phyloP scores from a whole-genome alignment of 2,113 vertebrate species.

The Scophthalmus maximus region DNA sequence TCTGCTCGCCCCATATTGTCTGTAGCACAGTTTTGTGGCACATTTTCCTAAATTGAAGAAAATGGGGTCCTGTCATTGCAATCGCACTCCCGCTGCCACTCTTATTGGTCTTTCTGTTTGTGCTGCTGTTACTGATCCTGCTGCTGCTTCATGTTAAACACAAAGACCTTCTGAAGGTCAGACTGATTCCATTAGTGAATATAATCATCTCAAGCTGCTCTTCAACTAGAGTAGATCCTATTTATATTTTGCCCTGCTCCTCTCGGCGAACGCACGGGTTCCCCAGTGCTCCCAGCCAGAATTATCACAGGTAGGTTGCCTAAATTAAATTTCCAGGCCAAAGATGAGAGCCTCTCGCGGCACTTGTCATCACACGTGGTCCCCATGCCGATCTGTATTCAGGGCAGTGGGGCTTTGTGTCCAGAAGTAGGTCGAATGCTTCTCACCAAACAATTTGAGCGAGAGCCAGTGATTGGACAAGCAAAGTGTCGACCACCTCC shows the following conservation, averaged over 20 bases:
- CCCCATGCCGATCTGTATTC: constrained; percentile 78
- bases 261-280: constrained; percentile 2
- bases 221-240: constrained; percentile 12
- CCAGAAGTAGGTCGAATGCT: constrained; percentile 85
- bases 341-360: constrained; percentile 71
- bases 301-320: constrained; percentile 51
- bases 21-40: constrained; percentile 18
- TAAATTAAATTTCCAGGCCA: constrained; percentile 62
- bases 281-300: neutral
- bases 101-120: neutral
- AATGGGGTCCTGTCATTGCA: neutral
- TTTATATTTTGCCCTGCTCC: constrained; percentile 7
- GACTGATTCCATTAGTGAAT: constrained; percentile 48
- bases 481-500: constrained; percentile 73
- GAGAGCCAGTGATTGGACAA: constrained; percentile 81
- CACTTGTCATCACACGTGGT: constrained; percentile 73
- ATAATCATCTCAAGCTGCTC: constrained; percentile 57
- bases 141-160: constrained; percentile 28
- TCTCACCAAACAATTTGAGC: constrained; percentile 82
- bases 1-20: constrained; percentile 29
- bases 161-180: constrained; percentile 70
- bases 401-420: constrained; percentile 81
- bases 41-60: constrained; percentile 5
- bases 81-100: neutral
- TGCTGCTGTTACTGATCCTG: neutral